These are phyloP conservation scores for Coregonus sp. DNA, from an alignment of 2,797 vertebrate genomes.

Conservation along the genomic window DNA sequence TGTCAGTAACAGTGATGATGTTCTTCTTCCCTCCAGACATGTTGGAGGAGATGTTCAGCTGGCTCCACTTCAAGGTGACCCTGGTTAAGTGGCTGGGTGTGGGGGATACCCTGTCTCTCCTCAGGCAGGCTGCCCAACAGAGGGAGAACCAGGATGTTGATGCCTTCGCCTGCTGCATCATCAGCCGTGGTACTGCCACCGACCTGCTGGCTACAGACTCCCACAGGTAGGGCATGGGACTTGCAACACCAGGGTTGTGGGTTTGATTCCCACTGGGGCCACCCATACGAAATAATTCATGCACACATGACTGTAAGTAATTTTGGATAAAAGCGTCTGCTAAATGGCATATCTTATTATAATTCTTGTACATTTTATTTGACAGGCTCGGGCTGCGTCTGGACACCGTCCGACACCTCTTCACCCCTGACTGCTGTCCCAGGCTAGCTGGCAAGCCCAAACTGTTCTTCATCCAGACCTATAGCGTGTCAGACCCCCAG, in stretches of 20 bases:
- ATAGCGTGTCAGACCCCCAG: constrained; percentile 57
- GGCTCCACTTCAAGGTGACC: constrained; percentile 75
- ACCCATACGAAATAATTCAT: too few relatives aligned
- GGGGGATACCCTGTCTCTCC: constrained; percentile 26
- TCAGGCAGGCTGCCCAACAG: constrained; percentile 57
- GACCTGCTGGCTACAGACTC: constrained; percentile 79
- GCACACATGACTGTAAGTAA: too few relatives aligned
- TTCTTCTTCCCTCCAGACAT: constrained; percentile 65
- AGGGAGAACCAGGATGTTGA: constrained; percentile 67
- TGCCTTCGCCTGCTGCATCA: constrained; percentile 83
- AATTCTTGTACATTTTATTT: too few relatives aligned
- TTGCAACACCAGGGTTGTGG: too few relatives aligned
- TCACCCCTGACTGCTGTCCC: constrained; percentile 78
- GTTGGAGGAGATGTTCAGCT: constrained; percentile 76
- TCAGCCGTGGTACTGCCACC: constrained; percentile 79
- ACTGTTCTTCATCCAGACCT: constrained; percentile 93
- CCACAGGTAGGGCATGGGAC: not conserved
- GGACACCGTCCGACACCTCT: constrained; percentile 75
- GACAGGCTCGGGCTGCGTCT: constrained; percentile 61
- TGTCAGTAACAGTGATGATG: not conserved
- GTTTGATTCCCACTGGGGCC: too few relatives aligned
- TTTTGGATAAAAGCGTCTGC: too few relatives aligned
- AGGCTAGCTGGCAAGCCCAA: constrained; percentile 87
- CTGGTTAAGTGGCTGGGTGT: constrained; percentile 60
- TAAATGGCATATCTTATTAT: too few relatives aligned